Evolutionary conservation across 2,888 invertebrate genomes (phyloP).

Genomic region (Spatulosminthurus flaviceps): DNA sequence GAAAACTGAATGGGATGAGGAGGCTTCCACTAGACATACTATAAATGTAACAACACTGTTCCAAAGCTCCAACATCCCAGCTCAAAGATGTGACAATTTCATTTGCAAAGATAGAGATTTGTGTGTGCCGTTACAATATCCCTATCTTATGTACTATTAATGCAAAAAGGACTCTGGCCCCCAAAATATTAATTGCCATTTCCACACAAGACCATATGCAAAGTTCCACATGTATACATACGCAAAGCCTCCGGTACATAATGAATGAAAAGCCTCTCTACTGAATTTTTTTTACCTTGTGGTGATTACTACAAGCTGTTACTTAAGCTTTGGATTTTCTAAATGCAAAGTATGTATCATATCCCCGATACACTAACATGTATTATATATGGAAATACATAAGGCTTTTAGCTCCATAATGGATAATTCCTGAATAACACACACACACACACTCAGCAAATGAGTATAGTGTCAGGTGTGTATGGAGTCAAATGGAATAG

Average conservation of each 20-base stretch:
- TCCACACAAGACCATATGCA: background rate
- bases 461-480: background rate
- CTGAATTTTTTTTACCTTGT: background rate
- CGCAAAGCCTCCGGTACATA: background rate
- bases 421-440: too few species aligned
- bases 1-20: background rate
- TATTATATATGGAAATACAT: too few species aligned
- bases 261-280: constrained; percentile 22
- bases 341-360: too few species aligned
- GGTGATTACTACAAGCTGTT: background rate
- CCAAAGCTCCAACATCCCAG: background rate
- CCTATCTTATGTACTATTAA: background rate
- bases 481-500: background rate
- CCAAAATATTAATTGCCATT: constrained; percentile 35
- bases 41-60: too few species aligned
- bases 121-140: constrained; percentile 22
- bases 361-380: too few species aligned
- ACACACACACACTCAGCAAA: background rate
- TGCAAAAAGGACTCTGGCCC: constrained; percentile 14
- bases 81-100: constrained; percentile 3
- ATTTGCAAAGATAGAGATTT: background rate
- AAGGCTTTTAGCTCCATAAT: too few species aligned
- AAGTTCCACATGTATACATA: background rate
- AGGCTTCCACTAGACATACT: background rate
- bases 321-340: too few species aligned